Evolutionary conservation across 2,888 invertebrate genomes (phyloP).

Genomic region (Griposia aprilina): DNA sequence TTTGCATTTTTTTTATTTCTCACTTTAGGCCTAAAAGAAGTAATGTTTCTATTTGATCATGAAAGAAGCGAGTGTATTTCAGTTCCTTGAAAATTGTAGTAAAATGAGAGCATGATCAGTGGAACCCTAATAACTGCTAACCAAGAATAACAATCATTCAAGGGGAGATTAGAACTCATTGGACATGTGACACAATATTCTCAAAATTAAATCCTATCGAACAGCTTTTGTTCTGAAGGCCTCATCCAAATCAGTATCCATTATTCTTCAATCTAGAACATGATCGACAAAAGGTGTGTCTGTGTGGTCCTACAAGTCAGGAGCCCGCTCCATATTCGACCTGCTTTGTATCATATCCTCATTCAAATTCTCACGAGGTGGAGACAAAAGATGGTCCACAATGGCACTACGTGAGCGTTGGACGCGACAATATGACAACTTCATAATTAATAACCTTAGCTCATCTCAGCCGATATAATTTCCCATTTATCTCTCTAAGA

Average conservation of each 20-base stretch:
- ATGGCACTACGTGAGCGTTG: constrained; percentile 85
- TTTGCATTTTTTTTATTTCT: no score
- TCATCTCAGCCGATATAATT: constrained; percentile 89
- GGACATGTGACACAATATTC: neutral
- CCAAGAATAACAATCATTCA: neutral
- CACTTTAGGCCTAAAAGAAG: neutral
- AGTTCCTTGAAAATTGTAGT: neutral
- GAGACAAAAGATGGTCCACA: constrained; percentile 85
- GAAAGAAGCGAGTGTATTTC: neutral
- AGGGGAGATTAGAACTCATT: neutral
- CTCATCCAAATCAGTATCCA: constrained; percentile 24
- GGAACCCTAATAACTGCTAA: neutral
- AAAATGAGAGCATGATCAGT: neutral
- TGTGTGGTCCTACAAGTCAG: constrained; percentile 86
- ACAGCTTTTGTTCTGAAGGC: constrained; percentile 10
- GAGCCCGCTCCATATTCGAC: constrained; percentile 81
- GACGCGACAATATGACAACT: constrained; percentile 88
- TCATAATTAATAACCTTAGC: constrained; percentile 90
- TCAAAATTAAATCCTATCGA: constrained; percentile 7
- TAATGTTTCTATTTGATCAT: neutral
- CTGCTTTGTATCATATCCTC: constrained; percentile 79
- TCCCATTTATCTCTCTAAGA: constrained; percentile 86
- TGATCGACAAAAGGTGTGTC: constrained; percentile 67
- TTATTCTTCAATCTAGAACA: constrained; percentile 56
- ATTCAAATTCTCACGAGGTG: constrained; percentile 87